Percentiles rank a stretch among this genome's conserved stretches.
These are phyloP conservation scores for Sminthopsis crassicaudata DNA, from an alignment of 2,113 vertebrate genomes.

Conservation along the genomic window DNA sequence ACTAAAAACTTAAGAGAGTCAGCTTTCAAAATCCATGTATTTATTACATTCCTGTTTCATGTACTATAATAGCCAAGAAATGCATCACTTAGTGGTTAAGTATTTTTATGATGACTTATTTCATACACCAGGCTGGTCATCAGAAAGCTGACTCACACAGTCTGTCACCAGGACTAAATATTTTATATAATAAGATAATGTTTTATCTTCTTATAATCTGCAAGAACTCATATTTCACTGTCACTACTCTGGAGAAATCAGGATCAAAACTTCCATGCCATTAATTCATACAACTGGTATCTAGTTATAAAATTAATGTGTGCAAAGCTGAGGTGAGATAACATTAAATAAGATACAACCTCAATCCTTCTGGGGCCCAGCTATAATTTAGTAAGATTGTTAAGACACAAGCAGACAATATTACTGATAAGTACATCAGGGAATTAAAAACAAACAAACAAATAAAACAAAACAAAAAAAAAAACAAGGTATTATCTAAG, in stretches of 20 bases:
- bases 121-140: too few relatives aligned
- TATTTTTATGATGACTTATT: background rate
- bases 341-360: background rate
- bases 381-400: too few relatives aligned
- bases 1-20: background rate
- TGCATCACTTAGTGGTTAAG: background rate
- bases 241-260: too few relatives aligned
- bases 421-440: background rate
- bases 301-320: background rate
- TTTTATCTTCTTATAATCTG: too few relatives aligned
- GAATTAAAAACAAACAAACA: too few relatives aligned
- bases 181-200: too few relatives aligned
- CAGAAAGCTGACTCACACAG: background rate
- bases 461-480: background rate
- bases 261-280: background rate
- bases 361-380: background rate
- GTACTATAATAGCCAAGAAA: background rate
- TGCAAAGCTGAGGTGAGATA: background rate
- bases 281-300: background rate
- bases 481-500: background rate
- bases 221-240: too few relatives aligned
- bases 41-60: background rate
- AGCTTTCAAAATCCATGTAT: background rate
- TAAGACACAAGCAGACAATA: too few relatives aligned
- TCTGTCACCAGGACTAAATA: too few relatives aligned